Evolutionary conservation across 1,140 invertebrate species (phyloP).

Genomic region (Leptoteleia sp.): DNA sequence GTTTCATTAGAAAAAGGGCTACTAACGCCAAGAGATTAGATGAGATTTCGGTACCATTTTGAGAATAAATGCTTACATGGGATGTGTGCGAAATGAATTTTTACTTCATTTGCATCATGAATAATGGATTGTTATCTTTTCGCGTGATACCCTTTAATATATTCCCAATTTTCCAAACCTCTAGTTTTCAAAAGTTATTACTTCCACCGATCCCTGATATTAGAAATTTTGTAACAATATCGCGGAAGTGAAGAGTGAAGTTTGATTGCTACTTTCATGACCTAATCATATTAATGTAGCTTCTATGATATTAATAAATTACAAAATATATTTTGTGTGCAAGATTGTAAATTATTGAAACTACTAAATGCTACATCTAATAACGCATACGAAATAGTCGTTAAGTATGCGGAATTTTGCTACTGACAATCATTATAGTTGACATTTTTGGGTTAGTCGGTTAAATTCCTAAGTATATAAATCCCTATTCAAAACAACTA

Average conservation of each 20-base stretch:
- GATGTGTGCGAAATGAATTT: conserved; percentile 19
- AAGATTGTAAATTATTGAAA: too few species aligned
- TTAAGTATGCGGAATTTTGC: too few species aligned
- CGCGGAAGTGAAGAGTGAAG: conserved; percentile 1
- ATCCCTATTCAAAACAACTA: too few species aligned
- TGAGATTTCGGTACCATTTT: background rate
- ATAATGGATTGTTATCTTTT: conserved; percentile 36
- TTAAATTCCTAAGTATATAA: too few species aligned
- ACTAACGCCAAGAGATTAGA: too few species aligned
- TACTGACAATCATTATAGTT: too few species aligned
- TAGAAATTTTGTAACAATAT: conserved; percentile 10
- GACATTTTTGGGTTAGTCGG: too few species aligned
- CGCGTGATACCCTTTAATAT: conserved; percentile 28
- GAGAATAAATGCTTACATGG: conserved; percentile 10
- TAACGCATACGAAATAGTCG: too few species aligned
- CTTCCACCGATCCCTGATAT: conserved; percentile 13
- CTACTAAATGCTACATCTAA: too few species aligned
- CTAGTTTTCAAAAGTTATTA: conserved; percentile 11
- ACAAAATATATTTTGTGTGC: too few species aligned
- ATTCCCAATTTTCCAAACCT: conserved; percentile 26
- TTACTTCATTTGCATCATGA: conserved; percentile 32
- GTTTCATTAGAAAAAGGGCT: too few species aligned
- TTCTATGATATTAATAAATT: too few species aligned
- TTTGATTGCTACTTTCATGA: conserved; percentile 13
- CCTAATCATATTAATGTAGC: conserved; percentile 3